Base-by-base conservation (phyloP, 2,888 invertebrate species). In the Watsonalla cultraria region DNA sequence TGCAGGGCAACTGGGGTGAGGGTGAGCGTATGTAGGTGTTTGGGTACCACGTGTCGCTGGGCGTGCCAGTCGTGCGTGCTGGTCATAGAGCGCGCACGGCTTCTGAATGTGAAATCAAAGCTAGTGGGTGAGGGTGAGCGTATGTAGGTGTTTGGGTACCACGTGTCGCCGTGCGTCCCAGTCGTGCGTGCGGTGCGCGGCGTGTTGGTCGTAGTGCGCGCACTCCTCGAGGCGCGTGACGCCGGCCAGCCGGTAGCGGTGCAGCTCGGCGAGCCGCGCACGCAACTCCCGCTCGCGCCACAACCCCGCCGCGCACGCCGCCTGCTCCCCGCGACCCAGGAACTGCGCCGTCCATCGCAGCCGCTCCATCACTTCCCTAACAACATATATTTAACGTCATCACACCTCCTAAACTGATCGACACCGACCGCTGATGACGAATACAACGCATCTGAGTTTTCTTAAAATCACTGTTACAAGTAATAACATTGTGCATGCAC, bases 261-360 rank as follows among this genome's bases (percentile, higher is more conserved):
- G 92, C 47, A 97, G 86, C 86, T 98, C 98, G 1, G 95, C 94
- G 33, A 98, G 92, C 6, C 98, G 93, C 68, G 95, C 92, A 63
- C 97, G 94, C 57, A 98, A 89, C 76, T 97, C 97, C 64, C 95
- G 93, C 85, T 98, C 97, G 54, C 96, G 92, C 85, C 96, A 95
- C 53, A 97, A 82, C 59, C 95, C 96, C 6, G 93, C 93, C 51
- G 96, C 91, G 35, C 97, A 93, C 58, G 95, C 93, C 57, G 96
- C 95, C 70, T 97, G 96, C 80, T 98, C 98, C 54, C 94, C 93
- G 35, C 95, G 94, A 1, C 97, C 95, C 77, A 96, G 95, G 88
- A 98, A 98, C 80, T 97, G 97, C 4, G 97, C 94, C 74, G 97
- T 96, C 60, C 96, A 94, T 42, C 96, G 93, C 83, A 98, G 93